These are phyloP conservation scores for Pheosia gnoma DNA, from an alignment of 2,888 invertebrate genomes.

Conservation along the genomic window DNA sequence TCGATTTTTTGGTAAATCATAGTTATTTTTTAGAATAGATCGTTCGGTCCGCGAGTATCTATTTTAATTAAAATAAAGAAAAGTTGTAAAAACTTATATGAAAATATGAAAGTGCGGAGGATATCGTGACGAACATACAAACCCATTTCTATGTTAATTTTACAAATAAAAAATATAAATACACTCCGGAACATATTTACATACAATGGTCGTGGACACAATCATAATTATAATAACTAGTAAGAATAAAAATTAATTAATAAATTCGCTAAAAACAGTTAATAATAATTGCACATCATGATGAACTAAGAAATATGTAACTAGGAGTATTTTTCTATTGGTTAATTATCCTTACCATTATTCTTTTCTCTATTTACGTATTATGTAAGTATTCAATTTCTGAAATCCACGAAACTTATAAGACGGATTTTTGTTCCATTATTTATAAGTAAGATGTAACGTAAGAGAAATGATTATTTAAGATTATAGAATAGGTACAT, in stretches of 20 bases:
- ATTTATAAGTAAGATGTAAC: conserved; percentile 32
- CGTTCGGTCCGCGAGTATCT: conserved; percentile 55
- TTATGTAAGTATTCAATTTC: conserved; percentile 65
- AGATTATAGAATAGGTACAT: conserved; percentile 29
- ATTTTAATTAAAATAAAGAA: conserved; percentile 55
- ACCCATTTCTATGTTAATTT: conserved; percentile 56
- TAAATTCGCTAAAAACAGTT: conserved; percentile 76
- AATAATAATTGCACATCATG: conserved; percentile 68
- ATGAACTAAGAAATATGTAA: conserved; percentile 71
- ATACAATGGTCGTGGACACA: conserved; percentile 64
- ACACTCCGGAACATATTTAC: conserved; percentile 78
- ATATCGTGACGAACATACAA: conserved; percentile 50
- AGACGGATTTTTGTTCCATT: conserved; percentile 75
- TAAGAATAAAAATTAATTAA: conserved; percentile 60
- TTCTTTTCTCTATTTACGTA: conserved; percentile 77
- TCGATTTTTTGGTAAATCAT: conserved; percentile 26
- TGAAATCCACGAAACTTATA: conserved; percentile 72
- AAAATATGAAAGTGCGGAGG: conserved; percentile 57
- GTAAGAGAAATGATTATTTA: conserved; percentile 33
- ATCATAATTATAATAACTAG: conserved; percentile 46
- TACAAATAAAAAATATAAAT: conserved; percentile 59
- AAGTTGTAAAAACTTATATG: conserved; percentile 58
- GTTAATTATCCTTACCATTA: conserved; percentile 76
- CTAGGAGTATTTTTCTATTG: conserved; percentile 76
- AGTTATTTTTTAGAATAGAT: conserved; percentile 44